Conservation (phyloP, 2,888 invertebrate genomes). For the Subacronicta megacephala region DNA sequence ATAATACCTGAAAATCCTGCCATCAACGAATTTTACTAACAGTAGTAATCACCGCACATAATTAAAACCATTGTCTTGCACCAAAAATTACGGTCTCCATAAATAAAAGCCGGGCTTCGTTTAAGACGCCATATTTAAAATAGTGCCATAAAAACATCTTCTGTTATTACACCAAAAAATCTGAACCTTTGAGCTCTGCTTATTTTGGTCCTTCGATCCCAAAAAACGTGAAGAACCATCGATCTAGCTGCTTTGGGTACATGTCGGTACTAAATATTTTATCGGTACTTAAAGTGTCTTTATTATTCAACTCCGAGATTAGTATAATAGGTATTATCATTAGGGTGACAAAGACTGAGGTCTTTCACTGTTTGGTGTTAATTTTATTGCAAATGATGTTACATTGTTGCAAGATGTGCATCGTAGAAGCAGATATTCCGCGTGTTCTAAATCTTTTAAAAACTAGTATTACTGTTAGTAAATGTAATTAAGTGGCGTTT, state of each 20-base stretch:
- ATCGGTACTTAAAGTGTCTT: slow-evolving; percentile 84
- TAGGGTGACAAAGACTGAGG: slow-evolving; percentile 75
- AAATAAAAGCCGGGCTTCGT: slow-evolving; percentile 70
- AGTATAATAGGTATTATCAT: slow-evolving; percentile 85
- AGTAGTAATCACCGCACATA: slow-evolving; percentile 84
- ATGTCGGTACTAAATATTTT: slow-evolving; percentile 85
- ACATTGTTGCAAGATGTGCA: slow-evolving; percentile 44
- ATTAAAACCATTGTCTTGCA: slow-evolving; percentile 87
- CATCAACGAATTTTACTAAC: slow-evolving; percentile 76
- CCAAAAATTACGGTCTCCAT: slow-evolving; percentile 82
- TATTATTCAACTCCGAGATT: slow-evolving; percentile 83
- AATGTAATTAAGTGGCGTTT: slow-evolving; percentile 22
- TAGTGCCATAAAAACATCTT: slow-evolving; percentile 83
- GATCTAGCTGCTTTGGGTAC: slow-evolving; percentile 76
- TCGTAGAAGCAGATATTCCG: slow-evolving; percentile 12
- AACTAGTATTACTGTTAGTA: slow-evolving; percentile 14
- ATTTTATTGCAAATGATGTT: slow-evolving; percentile 42
- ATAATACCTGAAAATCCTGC: slow-evolving; percentile 70
- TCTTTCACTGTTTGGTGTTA: slow-evolving; percentile 60
- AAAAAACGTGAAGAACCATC: slow-evolving; percentile 78
- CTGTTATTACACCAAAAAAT: slow-evolving; percentile 66
- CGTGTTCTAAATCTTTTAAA: slow-evolving; percentile 11
- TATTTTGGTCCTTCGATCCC: slow-evolving; percentile 62
- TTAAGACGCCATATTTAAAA: slow-evolving; percentile 86
- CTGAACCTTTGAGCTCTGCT: slow-evolving; percentile 52